Conservation (phyloP, 1,140 invertebrate species). For the Brachionus sp. region DNA sequence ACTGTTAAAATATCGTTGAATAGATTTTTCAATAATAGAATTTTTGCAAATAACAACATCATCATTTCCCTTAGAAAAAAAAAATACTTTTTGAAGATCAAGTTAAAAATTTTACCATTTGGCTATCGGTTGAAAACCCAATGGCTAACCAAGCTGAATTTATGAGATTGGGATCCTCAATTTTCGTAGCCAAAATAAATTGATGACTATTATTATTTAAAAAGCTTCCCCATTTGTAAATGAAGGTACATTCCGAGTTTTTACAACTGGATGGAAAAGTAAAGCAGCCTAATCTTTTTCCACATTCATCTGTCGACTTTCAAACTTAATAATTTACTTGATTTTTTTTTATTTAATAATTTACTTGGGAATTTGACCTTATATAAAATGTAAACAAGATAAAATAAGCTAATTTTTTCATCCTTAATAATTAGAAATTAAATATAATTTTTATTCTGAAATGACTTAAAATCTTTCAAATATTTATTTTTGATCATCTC, state of each 20-base stretch:
- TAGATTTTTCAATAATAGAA: background rate
- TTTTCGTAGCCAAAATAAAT: background rate
- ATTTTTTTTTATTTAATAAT: background rate
- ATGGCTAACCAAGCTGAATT: constrained; percentile 15
- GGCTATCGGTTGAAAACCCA: constrained; percentile 23
- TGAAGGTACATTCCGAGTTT: constrained; percentile 12
- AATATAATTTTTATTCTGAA: background rate
- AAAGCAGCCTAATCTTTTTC: constrained; percentile 3
- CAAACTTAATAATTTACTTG: background rate
- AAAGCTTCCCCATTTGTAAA: constrained; percentile 41
- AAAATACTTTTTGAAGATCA: background rate
- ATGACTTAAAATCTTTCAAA: background rate
- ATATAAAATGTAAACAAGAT: background rate
- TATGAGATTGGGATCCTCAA: background rate
- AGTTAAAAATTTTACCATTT: constrained; percentile 11
- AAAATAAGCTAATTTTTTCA: background rate
- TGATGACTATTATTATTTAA: background rate
- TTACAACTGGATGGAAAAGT: constrained; percentile 25
- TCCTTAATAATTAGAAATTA: background rate
- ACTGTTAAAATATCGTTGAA: constrained; percentile 18
- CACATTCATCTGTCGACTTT: constrained; percentile 26
- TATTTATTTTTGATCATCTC: background rate
- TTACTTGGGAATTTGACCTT: background rate
- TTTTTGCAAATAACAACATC: constrained; percentile 42
- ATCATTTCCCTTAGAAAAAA: constrained; percentile 23